Conservation (phyloP, 2,113 vertebrate species). For the Brachirus orientalis region DNA sequence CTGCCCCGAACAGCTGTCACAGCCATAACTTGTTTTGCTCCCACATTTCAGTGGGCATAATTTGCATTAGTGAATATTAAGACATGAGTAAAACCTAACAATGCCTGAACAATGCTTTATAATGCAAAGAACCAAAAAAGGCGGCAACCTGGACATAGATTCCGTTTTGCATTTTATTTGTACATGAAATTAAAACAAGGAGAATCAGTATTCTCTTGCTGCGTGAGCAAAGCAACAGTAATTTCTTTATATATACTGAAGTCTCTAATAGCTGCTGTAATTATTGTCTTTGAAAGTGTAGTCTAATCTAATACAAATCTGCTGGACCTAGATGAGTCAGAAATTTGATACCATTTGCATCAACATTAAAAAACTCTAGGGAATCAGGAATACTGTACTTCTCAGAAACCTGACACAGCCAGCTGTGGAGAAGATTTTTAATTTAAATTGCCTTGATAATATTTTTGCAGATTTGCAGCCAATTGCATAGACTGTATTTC, state of each 20-base stretch:
- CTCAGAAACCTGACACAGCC: conserved; percentile 39
- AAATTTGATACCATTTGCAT: conserved; percentile 66
- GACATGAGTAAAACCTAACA: conserved; percentile 5
- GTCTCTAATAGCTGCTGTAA: conserved; percentile 16
- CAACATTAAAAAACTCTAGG: conserved; percentile 48
- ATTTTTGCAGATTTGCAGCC: conserved; percentile 25
- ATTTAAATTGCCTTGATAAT: conserved; percentile 40
- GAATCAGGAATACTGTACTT: conserved; percentile 20
- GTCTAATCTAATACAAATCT: conserved; percentile 51
- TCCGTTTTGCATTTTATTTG: background rate
- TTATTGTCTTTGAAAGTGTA: conserved; percentile 28
- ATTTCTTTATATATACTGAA: conserved; percentile 22
- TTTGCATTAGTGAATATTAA: background rate
- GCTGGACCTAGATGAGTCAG: conserved; percentile 67
- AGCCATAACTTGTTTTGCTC: conserved; percentile 6
- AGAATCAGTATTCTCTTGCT: background rate
- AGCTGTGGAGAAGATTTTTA: conserved; percentile 25
- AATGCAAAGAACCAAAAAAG: background rate
- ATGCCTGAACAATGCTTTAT: background rate
- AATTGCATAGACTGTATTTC: conserved; percentile 26
- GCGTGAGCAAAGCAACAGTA: background rate
- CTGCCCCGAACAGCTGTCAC: conserved; percentile 49
- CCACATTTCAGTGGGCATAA: conserved; percentile 11
- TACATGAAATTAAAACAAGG: background rate
- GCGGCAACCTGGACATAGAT: conserved; percentile 1